Evolutionary conservation across 2,113 vertebrate species (phyloP), one percentile per base, ranked within the genome.

Genomic region (Tetrao urogallus): DNA sequence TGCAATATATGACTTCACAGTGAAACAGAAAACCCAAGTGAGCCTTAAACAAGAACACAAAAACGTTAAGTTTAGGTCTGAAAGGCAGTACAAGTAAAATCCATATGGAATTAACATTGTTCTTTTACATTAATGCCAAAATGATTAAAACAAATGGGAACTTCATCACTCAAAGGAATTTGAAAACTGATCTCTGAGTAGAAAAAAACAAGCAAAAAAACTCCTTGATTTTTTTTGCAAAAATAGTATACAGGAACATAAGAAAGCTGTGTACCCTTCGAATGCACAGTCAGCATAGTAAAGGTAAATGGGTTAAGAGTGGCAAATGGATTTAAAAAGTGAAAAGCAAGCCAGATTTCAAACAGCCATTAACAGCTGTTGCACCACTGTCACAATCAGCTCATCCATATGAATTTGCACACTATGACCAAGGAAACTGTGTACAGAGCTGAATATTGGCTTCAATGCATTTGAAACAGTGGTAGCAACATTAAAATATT

Each of bases 111-210:
- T 76, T 48, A 61, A 65, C 0, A 1, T 6, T 6, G 5, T 30
- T 86, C 20, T 86, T 86, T 65, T 40, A 20, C 52, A 36, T 65
- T 75, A 77, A 90, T 75, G 21, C 25, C 42, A 8, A 67, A 64
- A 74, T 60, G 4, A 81, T 81, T 40, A 86, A 90, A 90, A 81
- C 20, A 93, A 93, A 92, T 69, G 48, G 80, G 86, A 95, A 66
- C 88, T 72, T 79, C 93, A 18, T 34, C 16, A 38, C 30, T 88
- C 10, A 81, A 24, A 90, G 78, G 6, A 72, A 48, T 0, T 61
- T 10, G 6, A 22, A 86, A 88, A 63, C 25, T 43, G 42, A 66
- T 78, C 11, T 91, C n/a, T 71, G 2, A 47, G 52, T 87, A 27
- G 60, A 63, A 15, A 4, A 2, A 38, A 17, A 16, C 6, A 61